Base-by-base conservation (phyloP, 2,797 vertebrate genomes). In the Halcyon chelicuti region DNA sequence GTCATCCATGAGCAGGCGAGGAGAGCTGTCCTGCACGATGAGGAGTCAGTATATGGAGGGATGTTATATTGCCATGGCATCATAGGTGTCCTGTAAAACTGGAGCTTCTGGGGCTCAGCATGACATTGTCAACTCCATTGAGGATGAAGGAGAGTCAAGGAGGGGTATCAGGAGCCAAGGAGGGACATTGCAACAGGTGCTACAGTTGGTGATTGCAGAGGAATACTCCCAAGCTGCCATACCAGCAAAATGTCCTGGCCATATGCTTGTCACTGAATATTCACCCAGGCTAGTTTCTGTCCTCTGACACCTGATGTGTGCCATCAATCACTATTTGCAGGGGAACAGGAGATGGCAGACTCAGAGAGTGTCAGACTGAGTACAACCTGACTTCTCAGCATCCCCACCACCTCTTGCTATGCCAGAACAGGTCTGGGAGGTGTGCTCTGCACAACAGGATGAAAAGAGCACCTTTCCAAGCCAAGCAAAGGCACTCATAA, bases 371-470 rank as follows among this genome's bases (percentile, higher is more conserved):
- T 14, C 66, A 54, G n/a, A 52, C 58, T 61, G 71, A 88, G 44
- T 49, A 51, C 28, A 63, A 7, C 23, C 51, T 73, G 79, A 21
- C 21, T 35, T 92, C 93, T 84, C 74, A 73, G 70, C 55, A 67
- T 52, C 60, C 62, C 26, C 37, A 62, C 18, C 19, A 7, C 39
- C 28, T 23, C 19, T 73, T 12, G 47, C 39, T 5, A 2, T 0
- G 0, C 15, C 5, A 4, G 12, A 66, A 60, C 25, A 60, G 37
- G 70, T 75, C 71, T 9, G 7, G 62, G 16, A 58, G 25, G 28
- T 81, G 33, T 0, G 0, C 3, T 44, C 73, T 75, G 51, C 2
- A 1, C 31, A 62, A n/a, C 0, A 0, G 33, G 25, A 23, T 39
- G 52, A 55, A 62, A 70, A 51, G 8, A 72, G 5, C 52, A 57